These are phyloP conservation scores for Buathra laborator DNA, from an alignment of 2,888 invertebrate genomes.

Conservation along the genomic window DNA sequence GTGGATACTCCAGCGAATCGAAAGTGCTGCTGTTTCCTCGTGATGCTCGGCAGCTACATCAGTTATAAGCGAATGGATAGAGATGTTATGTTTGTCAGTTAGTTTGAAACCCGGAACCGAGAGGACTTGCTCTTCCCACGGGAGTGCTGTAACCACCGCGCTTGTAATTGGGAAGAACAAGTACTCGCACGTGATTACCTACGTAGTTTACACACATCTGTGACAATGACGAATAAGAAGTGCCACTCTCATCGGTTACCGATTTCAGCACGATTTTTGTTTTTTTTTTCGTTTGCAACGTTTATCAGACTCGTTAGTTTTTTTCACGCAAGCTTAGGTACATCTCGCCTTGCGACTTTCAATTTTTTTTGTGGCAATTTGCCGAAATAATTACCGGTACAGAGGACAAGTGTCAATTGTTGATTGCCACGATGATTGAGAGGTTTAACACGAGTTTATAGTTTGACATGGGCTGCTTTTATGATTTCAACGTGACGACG, in stretches of 20 bases:
- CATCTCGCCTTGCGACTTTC: neutral
- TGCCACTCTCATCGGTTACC: too few relatives aligned
- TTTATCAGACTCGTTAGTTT: too few relatives aligned
- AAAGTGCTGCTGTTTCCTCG: slow-evolving; percentile 3
- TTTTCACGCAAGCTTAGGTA: too few relatives aligned
- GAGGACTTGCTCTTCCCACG: slow-evolving; percentile 72
- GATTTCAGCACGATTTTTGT: too few relatives aligned
- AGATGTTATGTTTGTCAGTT: slow-evolving; percentile 57
- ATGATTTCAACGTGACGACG: slow-evolving; percentile 27
- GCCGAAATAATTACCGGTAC: neutral
- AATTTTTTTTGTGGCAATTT: neutral
- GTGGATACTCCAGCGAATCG: slow-evolving; percentile 14
- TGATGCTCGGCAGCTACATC: slow-evolving; percentile 22
- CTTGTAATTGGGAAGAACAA: slow-evolving; percentile 80
- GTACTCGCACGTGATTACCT: slow-evolving; percentile 66
- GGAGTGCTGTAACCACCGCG: slow-evolving; percentile 75
- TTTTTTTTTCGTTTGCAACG: too few relatives aligned
- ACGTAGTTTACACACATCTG: slow-evolving; percentile 13
- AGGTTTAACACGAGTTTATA: neutral
- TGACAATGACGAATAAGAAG: neutral
- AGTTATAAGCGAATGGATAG: slow-evolving; percentile 19
- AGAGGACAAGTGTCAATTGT: neutral
- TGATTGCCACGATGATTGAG: slow-evolving; percentile 3
- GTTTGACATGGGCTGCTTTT: neutral
- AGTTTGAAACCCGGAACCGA: slow-evolving; percentile 67